Conservation (phyloP, 2,888 invertebrate genomes). For the Choreutis nemorana region DNA sequence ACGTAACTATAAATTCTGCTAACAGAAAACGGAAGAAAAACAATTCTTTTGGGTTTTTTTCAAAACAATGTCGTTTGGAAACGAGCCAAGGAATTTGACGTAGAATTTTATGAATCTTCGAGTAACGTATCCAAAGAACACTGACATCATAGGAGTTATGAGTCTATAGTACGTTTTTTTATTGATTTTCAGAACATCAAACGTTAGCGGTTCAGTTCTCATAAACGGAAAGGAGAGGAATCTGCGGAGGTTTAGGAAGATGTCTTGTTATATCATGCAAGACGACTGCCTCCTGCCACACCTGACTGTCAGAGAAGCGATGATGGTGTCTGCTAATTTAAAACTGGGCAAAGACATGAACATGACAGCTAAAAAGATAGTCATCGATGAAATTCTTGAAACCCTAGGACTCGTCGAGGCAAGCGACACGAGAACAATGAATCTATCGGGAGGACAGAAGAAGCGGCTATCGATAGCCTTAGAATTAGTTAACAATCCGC, state of each 20-base stretch:
- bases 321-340: slow-evolving; percentile 93
- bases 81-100: background rate
- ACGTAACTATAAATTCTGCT: no score
- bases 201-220: slow-evolving; percentile 83
- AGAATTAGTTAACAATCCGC: slow-evolving; percentile 95
- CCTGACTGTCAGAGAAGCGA: slow-evolving; percentile 89
- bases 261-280: slow-evolving; percentile 98
- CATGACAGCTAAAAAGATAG: slow-evolving; percentile 75
- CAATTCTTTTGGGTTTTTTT: background rate
- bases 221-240: slow-evolving; percentile 91
- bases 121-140: no score
- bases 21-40: background rate
- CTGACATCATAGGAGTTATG: no score
- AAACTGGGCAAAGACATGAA: slow-evolving; percentile 86
- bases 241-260: slow-evolving; percentile 86
- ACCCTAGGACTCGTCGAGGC: slow-evolving; percentile 84
- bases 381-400: slow-evolving; percentile 86
- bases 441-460: slow-evolving; percentile 89
- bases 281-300: slow-evolving; percentile 90
- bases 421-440: slow-evolving; percentile 78
- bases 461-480: slow-evolving; percentile 91
- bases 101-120: background rate
- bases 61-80: background rate
- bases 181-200: slow-evolving; percentile 73
- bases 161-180: no score